Evolutionary conservation across 2,797 vertebrate genomes (phyloP).

Genomic region (Odontamblyopus rebecca): DNA sequence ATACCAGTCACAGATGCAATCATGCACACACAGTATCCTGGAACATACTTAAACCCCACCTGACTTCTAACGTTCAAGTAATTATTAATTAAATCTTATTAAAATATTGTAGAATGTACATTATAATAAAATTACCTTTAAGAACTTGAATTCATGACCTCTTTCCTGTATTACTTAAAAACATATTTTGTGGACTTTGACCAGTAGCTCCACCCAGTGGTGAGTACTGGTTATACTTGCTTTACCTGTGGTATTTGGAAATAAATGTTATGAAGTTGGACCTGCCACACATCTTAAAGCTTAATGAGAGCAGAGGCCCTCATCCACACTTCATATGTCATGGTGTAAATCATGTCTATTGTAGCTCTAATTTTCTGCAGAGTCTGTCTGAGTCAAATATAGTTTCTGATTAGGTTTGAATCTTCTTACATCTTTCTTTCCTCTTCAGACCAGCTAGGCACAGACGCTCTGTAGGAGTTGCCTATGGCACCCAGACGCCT

Average conservation of each 20-base stretch:
- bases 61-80: conserved; percentile 12
- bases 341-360: conserved; percentile 10
- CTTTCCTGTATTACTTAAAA: background rate
- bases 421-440: background rate
- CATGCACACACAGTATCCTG: conserved; percentile 56
- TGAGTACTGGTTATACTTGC: background rate
- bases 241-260: conserved; percentile 11
- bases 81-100: background rate
- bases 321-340: conserved; percentile 2
- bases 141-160: conserved; percentile 2
- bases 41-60: conserved; percentile 20
- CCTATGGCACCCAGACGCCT: conserved; percentile 74
- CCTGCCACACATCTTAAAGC: conserved; percentile 26
- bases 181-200: background rate
- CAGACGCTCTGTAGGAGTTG: conserved; percentile 82
- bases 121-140: background rate
- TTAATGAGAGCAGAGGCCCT: conserved; percentile 24
- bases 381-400: background rate
- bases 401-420: background rate
- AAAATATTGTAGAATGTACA: background rate
- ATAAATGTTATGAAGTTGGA: conserved; percentile 37
- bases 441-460: conserved; percentile 81
- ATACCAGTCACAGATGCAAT: conserved; percentile 61
- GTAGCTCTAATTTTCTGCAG: background rate
- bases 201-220: conserved; percentile 52